Percentiles rank a stretch among this genome's conserved stretches.
Conservation (phyloP, 2,797 vertebrate genomes). For the Myotis myotis region DNA sequence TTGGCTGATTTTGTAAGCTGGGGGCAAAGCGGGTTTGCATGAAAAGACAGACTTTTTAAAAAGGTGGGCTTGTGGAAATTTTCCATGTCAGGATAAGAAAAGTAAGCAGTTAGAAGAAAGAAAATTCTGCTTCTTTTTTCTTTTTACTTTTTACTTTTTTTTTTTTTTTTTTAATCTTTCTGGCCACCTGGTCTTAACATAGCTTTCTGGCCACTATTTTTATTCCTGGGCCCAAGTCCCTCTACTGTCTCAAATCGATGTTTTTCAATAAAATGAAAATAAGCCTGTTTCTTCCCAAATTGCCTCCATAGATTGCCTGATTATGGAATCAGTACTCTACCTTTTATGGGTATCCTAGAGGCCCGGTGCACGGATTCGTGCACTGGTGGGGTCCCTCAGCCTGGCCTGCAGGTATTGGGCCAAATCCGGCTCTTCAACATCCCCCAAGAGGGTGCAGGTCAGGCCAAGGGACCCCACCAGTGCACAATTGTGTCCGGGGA, state of each 20-base stretch:
- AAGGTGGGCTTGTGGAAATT: neutral
- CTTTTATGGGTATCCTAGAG: neutral
- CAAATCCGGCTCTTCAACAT: too few relatives aligned
- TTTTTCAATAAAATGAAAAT: conserved; percentile 37
- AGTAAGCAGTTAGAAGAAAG: neutral
- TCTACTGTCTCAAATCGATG: neutral
- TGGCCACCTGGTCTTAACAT: neutral
- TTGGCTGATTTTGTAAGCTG: neutral
- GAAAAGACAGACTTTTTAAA: neutral
- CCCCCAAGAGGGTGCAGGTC: too few relatives aligned
- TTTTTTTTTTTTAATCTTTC: neutral
- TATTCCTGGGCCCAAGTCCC: neutral
- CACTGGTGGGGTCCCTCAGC: too few relatives aligned
- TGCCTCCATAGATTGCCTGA: neutral
- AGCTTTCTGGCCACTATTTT: neutral
- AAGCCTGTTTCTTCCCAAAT: neutral
- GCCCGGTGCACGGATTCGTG: too few relatives aligned
- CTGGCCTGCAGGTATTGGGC: too few relatives aligned
- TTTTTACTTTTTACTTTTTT: too few relatives aligned
- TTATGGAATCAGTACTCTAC: neutral
- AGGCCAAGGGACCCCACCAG: too few relatives aligned
- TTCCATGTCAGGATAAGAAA: neutral
- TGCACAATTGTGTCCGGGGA: too few relatives aligned
- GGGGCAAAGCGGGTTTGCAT: neutral
- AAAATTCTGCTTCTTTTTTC: neutral